Conservation (phyloP, 2,797 vertebrate species). For the Philypnodon macrostomus region DNA sequence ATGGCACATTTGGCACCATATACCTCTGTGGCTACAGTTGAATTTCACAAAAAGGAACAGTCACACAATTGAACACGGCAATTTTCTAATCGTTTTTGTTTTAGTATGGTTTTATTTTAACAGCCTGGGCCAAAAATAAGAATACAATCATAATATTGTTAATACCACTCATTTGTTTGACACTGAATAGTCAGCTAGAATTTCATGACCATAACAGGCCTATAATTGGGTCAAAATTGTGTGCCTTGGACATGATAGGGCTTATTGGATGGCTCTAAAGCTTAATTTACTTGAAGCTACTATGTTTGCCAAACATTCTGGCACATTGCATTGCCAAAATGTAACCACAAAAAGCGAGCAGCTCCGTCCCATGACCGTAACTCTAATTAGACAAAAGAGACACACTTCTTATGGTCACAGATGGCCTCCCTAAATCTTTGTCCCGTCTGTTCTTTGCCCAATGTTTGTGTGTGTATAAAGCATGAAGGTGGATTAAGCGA, state of each 20-base stretch:
- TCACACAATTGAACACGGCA: neutral
- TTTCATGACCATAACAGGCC: neutral
- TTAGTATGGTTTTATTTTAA: no score
- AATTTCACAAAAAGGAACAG: conserved; percentile 3
- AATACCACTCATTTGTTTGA: neutral
- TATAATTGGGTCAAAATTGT: neutral
- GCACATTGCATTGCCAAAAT: conserved; percentile 27
- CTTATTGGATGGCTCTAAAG: conserved; percentile 21
- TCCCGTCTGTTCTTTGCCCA: conserved; percentile 46
- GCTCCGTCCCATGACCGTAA: conserved; percentile 58
- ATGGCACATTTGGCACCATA: neutral
- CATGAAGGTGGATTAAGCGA: conserved; percentile 61
- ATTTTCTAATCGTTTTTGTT: no score
- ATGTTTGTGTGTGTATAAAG: conserved; percentile 27
- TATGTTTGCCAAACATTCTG: conserved; percentile 25
- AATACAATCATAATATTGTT: neutral
- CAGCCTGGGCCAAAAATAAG: conserved; percentile 4
- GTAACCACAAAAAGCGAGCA: conserved; percentile 35
- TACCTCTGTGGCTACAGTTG: neutral
- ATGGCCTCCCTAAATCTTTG: conserved; percentile 61
- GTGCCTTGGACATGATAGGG: conserved; percentile 9
- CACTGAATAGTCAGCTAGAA: neutral
- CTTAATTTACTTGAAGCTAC: conserved; percentile 13
- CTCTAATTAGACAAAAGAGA: conserved; percentile 69
- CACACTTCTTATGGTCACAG: conserved; percentile 64